These are phyloP conservation scores for Colossoma macropomum DNA, from an alignment of 2,113 vertebrate genomes.

Conservation along the genomic window DNA sequence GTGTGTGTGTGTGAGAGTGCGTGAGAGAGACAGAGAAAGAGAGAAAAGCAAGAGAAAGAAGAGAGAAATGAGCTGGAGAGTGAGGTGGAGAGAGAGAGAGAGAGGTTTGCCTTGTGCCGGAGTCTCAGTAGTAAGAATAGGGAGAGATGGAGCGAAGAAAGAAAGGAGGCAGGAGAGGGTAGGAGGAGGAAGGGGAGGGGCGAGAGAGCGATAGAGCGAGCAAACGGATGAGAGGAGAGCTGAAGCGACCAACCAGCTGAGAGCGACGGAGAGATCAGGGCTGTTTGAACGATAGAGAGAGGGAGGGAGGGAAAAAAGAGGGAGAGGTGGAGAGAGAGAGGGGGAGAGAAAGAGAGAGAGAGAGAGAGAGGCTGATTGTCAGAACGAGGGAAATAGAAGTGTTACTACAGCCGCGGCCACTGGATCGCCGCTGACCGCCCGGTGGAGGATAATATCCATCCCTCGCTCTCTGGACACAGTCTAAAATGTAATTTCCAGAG, in stretches of 20 bases:
- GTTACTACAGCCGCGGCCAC: slow-evolving; percentile 78
- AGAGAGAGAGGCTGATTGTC: too few relatives aligned
- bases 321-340: slow-evolving; percentile 30
- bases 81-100: not conserved
- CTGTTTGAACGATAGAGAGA: slow-evolving; percentile 64
- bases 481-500: slow-evolving; percentile 64
- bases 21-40: slow-evolving; percentile 10
- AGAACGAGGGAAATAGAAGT: slow-evolving; percentile 64
- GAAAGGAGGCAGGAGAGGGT: not conserved
- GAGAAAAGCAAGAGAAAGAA: slow-evolving; percentile 43
- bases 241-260: slow-evolving; percentile 69
- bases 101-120: too few relatives aligned
- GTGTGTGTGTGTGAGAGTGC: not conserved
- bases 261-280: slow-evolving; percentile 59
- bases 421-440: slow-evolving; percentile 63
- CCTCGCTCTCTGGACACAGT: slow-evolving; percentile 62
- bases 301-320: slow-evolving; percentile 39
- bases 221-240: slow-evolving; percentile 42
- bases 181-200: slow-evolving; percentile 43
- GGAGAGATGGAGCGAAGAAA: slow-evolving; percentile 50
- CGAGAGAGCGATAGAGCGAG: slow-evolving; percentile 38
- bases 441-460: slow-evolving; percentile 64
- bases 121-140: slow-evolving; percentile 60
- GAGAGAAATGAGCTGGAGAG: slow-evolving; percentile 13
- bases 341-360: slow-evolving; percentile 59